Base-by-base conservation (phyloP, 2,113 vertebrate genomes). In the Sturnus vulgaris region DNA sequence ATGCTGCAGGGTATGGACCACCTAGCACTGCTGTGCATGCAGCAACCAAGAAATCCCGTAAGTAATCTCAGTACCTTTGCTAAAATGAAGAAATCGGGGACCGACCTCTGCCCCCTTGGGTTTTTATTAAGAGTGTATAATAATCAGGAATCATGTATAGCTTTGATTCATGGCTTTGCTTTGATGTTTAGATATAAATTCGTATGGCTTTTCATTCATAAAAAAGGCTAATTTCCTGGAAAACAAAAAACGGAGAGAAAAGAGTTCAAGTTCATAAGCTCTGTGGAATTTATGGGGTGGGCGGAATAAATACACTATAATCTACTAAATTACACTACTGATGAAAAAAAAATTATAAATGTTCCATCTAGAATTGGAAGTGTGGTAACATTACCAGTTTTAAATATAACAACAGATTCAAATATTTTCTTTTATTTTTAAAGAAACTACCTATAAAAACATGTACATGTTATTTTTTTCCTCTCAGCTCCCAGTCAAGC, bases 1-100 rank as follows among this genome's bases (percentile, higher is more conserved):
- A 99, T 31, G 98, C 97, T 92, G 99, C 99, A 30, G 99, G 99
- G 50, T 99, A 98, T 53, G 99, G 99, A 88, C 99, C 99, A 73
- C 96, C 98, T 44, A 99, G 99, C 82, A 40, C 93, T 7, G 91
- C 98, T 81, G 97, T 99, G 88, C 98, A 91, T 37, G 98, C 97
- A 77, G 96, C 94, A 77, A 99, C 99, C 93, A 99, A 98, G 96
- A 99, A 99, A 95, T 98, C 98, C 66, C 99, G 99, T 99, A 98
- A 98, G 98, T 98, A 82, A 87, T 63, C 89, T 57, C 49, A 49
- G 37, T 31, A 88, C 22, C 22, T 64, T 84, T 88, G 5, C 72
- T 91, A 39, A 70, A 91, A 61, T 28, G 53, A n/a, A 70, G 57
- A 59, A 94, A 50, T 49, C 24, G 22, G 42, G 21, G 21, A 82